Evolutionary conservation across 1,140 invertebrate species (phyloP).

Genomic region (Drosophila ercepeae): DNA sequence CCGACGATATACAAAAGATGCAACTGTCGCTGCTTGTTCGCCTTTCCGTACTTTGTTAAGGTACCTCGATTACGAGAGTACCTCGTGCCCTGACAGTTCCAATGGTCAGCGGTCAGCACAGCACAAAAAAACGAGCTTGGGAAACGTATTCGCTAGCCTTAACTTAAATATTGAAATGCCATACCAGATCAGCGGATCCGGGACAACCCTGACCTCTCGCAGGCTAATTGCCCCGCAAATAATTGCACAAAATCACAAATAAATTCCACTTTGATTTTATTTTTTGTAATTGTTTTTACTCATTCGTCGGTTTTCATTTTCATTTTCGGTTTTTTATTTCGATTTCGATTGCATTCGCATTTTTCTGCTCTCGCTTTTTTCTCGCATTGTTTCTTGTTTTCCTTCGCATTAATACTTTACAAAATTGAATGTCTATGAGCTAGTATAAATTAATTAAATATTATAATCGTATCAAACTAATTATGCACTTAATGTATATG

Average conservation of each 20-base stretch:
- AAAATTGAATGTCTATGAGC: conserved; percentile 64
- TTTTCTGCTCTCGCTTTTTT: conserved; percentile 36
- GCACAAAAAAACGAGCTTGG: conserved; percentile 68
- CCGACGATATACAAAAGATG: conserved; percentile 78
- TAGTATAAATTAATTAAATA: conserved; percentile 81
- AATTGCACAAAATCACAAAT: conserved; percentile 51
- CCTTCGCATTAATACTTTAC: conserved; percentile 75
- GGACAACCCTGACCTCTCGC: conserved; percentile 5
- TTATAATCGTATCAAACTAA: conserved; percentile 42
- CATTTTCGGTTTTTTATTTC: conserved; percentile 72
- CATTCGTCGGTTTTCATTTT: conserved; percentile 56
- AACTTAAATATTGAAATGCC: conserved; percentile 79
- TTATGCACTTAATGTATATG: conserved; percentile 23
- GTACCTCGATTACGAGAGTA: conserved; percentile 3
- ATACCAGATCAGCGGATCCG: conserved; percentile 30
- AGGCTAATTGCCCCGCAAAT: conserved; percentile 71
- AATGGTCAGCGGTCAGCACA: conserved; percentile 8
- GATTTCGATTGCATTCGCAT: conserved; percentile 53
- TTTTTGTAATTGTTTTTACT: conserved; percentile 31
- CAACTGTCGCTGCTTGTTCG: conserved; percentile 65
- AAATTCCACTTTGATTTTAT: conserved; percentile 55
- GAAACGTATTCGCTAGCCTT: conserved; percentile 66
- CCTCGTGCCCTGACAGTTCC: conserved; percentile 54
- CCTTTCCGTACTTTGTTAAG: conserved; percentile 22
- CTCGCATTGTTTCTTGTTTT: conserved; percentile 45